Conservation (phyloP, 2,797 vertebrate species). For the Erpetoichthys calabaricus region DNA sequence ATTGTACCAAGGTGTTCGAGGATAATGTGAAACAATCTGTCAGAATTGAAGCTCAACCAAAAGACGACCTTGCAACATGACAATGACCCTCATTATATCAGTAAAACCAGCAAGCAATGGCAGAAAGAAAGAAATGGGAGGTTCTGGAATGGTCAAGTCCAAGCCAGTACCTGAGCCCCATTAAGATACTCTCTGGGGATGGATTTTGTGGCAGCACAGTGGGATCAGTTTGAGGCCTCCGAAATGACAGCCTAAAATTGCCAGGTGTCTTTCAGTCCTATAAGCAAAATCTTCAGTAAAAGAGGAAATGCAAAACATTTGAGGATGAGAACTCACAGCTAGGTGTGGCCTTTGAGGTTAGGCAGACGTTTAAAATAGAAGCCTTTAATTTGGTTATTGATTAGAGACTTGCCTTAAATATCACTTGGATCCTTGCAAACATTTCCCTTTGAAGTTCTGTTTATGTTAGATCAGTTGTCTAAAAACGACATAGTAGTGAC, state of each 20-base stretch:
- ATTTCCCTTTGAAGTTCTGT: not conserved
- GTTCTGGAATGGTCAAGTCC: too few relatives aligned
- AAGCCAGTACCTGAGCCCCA: not conserved
- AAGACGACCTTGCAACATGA: too few relatives aligned
- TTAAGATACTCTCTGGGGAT: conserved; percentile 1
- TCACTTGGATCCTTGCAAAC: conserved; percentile 1
- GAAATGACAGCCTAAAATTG: conserved; percentile 9
- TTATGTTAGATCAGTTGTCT: conserved; percentile 3
- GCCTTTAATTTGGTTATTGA: conserved; percentile 1
- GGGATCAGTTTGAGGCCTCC: conserved; percentile 7
- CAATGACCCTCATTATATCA: too few relatives aligned
- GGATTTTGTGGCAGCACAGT: conserved; percentile 7
- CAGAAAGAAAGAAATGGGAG: too few relatives aligned
- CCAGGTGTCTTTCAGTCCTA: conserved; percentile 7
- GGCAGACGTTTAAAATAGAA: conserved; percentile 1
- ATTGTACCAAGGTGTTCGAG: too few relatives aligned
- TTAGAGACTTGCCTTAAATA: conserved; percentile 5
- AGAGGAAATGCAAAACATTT: not conserved
- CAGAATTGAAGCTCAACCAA: too few relatives aligned
- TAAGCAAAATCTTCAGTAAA: conserved; percentile 6
- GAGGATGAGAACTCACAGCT: conserved; percentile 9
- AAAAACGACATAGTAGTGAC: conserved; percentile 6
- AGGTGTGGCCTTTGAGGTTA: not conserved
- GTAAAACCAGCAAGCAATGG: too few relatives aligned
- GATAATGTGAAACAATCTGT: too few relatives aligned